A percentile compares a stretch with the other conserved stretches of the same genome.
Evolutionary conservation across 1,140 invertebrate genomes (phyloP).

Genomic region (Brachystomella parvula): DNA sequence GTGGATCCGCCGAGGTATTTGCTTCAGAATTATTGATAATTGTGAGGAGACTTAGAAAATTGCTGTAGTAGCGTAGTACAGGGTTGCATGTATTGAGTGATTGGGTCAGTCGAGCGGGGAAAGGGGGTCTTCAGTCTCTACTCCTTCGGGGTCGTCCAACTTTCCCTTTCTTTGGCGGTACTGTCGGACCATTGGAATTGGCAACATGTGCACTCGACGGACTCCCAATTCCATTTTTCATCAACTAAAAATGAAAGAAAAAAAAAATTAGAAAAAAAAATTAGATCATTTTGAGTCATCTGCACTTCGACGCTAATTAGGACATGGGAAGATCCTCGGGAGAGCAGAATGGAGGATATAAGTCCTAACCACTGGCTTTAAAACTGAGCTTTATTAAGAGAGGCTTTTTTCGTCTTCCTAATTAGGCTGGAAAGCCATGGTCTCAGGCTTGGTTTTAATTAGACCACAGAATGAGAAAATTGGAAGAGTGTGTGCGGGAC

Average conservation of each 20-base stretch:
- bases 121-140: slow-evolving; percentile 34
- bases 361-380: neutral
- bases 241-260: slow-evolving; percentile 25
- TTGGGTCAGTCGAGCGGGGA: neutral
- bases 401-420: neutral
- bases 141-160: slow-evolving; percentile 37
- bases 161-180: slow-evolving; percentile 32
- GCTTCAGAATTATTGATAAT: neutral
- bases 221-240: slow-evolving; percentile 38
- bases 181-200: slow-evolving; percentile 30
- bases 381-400: neutral
- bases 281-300: neutral
- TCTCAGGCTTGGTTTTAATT: neutral
- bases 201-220: slow-evolving; percentile 32
- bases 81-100: neutral
- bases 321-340: neutral
- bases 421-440: neutral
- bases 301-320: too few species aligned
- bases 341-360: neutral
- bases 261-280: neutral
- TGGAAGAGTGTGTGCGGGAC: too few species aligned
- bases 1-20: slow-evolving; percentile 16
- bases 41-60: neutral
- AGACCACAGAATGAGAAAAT: neutral
- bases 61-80: too few species aligned